phyloP scores from a whole-genome alignment of 2,888 invertebrate genomes.

The Drosophila quasianomalipes region DNA sequence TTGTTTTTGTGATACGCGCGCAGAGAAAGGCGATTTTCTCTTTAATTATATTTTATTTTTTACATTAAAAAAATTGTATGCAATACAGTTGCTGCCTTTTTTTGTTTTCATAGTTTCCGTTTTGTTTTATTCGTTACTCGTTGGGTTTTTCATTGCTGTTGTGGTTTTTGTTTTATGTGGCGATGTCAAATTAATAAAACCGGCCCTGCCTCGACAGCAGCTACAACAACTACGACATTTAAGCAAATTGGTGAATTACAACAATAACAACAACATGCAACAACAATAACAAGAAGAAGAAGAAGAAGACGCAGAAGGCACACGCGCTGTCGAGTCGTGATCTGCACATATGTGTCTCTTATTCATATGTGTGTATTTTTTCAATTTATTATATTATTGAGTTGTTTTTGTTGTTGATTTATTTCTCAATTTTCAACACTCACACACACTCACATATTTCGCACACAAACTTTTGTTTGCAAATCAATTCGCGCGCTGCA shows the following conservation, averaged over 20 bases:
- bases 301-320: conserved; percentile 1
- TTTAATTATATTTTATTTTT: conserved; percentile 78
- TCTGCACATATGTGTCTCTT: conserved; percentile 41
- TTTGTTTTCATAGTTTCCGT: conserved; percentile 62
- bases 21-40: conserved; percentile 78
- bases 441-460: conserved; percentile 29
- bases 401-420: conserved; percentile 27
- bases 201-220: conserved; percentile 64
- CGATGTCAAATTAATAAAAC: conserved; percentile 77
- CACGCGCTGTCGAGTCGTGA: conserved; percentile 47
- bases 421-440: conserved; percentile 42
- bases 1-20: conserved; percentile 75
- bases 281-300: conserved; percentile 13
- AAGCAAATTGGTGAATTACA: conserved; percentile 44
- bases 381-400: conserved; percentile 47
- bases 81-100: conserved; percentile 48
- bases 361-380: conserved; percentile 30
- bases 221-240: conserved; percentile 30
- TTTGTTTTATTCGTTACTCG: conserved; percentile 59
- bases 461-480: conserved; percentile 59
- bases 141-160: conserved; percentile 34
- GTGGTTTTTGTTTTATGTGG: conserved; percentile 43
- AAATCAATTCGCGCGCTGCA: conserved; percentile 65
- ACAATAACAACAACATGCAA: conserved; percentile 34
- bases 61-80: conserved; percentile 65